A percentile compares a stretch with the other conserved stretches of the same genome.
Evolutionary conservation across 1,140 invertebrate species (phyloP).

Genomic region (Drosophila persimilis): DNA sequence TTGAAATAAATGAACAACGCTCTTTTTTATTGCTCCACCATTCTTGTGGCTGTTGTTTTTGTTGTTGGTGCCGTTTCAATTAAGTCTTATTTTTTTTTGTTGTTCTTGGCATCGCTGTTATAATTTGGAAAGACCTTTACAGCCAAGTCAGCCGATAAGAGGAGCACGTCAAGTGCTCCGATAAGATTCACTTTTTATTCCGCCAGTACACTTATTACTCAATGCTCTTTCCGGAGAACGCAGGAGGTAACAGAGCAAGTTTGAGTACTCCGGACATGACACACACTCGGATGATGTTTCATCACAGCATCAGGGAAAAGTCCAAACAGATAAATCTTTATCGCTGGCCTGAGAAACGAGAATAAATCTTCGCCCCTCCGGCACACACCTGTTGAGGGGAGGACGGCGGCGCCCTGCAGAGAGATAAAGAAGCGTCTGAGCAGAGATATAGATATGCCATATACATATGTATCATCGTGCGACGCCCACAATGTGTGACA

Average conservation of each 20-base stretch:
- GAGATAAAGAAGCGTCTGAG: constrained; percentile 28
- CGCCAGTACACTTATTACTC: constrained; percentile 22
- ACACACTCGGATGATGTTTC: constrained; percentile 32
- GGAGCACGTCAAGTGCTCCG: constrained; percentile 19
- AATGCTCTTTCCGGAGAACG: constrained; percentile 15
- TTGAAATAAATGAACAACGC: constrained; percentile 76
- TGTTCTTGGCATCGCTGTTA: constrained; percentile 23
- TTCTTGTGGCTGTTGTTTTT: constrained; percentile 11
- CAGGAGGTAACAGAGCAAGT: constrained; percentile 14
- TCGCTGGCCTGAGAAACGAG: constrained; percentile 48
- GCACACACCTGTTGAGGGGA: constrained; percentile 63
- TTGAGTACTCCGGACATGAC: background rate
- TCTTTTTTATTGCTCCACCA: constrained; percentile 49
- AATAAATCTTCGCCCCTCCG: constrained; percentile 57
- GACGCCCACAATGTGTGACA: constrained; percentile 77
- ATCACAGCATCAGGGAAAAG: constrained; percentile 37
- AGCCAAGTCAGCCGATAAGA: constrained; percentile 27
- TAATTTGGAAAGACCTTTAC: constrained; percentile 30
- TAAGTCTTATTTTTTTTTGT: constrained; percentile 47
- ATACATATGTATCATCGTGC: constrained; percentile 19
- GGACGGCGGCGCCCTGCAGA: background rate
- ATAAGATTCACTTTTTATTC: constrained; percentile 29
- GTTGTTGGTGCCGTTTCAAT: constrained; percentile 52
- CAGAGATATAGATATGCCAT: constrained; percentile 11
- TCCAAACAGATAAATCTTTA: constrained; percentile 79